A percentile compares a stretch with the other conserved stretches of the same genome.
Conservation (phyloP, 2,888 invertebrate genomes). For the Torymus texanus region DNA sequence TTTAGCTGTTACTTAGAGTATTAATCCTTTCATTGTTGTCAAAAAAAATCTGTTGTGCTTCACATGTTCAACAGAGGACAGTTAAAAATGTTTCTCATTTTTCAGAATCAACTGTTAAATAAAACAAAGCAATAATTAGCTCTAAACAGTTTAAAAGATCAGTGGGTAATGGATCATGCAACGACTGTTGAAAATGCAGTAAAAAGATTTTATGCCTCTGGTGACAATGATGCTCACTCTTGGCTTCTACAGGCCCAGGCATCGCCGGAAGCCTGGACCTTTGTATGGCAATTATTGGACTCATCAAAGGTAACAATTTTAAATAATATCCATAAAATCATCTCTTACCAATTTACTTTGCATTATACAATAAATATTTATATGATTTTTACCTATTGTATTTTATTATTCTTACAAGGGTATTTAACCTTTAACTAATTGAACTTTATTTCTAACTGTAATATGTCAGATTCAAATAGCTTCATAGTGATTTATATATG, state of each 20-base stretch:
- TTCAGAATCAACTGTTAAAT: slow-evolving; percentile 27
- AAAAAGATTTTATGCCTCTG: slow-evolving; percentile 77
- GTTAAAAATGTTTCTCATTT: background rate
- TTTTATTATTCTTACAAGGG: too few species aligned
- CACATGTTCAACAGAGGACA: too few species aligned
- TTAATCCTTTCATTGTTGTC: background rate
- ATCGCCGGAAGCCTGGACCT: slow-evolving; percentile 93
- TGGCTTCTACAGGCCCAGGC: slow-evolving; percentile 91
- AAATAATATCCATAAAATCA: background rate
- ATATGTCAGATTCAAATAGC: too few species aligned
- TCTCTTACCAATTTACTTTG: too few species aligned
- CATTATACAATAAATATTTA: too few species aligned
- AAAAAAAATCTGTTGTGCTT: too few species aligned
- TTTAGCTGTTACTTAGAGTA: background rate
- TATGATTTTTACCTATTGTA: too few species aligned
- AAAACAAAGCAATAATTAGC: slow-evolving; percentile 9
- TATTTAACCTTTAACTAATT: too few species aligned
- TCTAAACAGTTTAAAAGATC: slow-evolving; percentile 25
- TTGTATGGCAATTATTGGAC: slow-evolving; percentile 92
- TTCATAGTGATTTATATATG: too few species aligned
- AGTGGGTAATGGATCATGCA: slow-evolving; percentile 54
- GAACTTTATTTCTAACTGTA: too few species aligned
- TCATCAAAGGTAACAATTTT: slow-evolving; percentile 82
- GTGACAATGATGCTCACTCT: slow-evolving; percentile 87
- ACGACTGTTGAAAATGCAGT: slow-evolving; percentile 74